phyloP scores from a whole-genome alignment of 1,140 invertebrate genomes.

The Phymastichus coffea region DNA sequence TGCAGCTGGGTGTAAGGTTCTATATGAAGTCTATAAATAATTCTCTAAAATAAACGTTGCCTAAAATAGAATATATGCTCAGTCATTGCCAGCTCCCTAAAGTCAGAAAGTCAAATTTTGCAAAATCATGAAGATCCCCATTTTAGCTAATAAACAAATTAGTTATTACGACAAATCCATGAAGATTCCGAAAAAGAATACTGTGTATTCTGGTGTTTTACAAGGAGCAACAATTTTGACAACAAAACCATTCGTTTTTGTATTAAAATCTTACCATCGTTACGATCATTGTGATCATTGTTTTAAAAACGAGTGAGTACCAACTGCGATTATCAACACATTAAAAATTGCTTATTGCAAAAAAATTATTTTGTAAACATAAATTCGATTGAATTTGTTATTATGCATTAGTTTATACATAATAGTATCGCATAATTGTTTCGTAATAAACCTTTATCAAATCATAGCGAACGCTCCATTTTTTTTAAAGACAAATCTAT shows the following conservation, averaged over 20 bases:
- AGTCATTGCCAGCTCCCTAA: constrained; percentile 28
- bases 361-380: too few species aligned
- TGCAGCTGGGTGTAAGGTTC: constrained; percentile 19
- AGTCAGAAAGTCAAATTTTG: constrained; percentile 13
- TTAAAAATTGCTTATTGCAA: too few species aligned
- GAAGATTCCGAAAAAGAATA: constrained; percentile 13
- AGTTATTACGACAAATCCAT: constrained; percentile 14
- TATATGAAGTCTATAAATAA: constrained; percentile 26
- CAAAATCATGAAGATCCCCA: constrained; percentile 1
- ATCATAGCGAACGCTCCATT: too few species aligned
- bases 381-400: too few species aligned
- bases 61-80: constrained; percentile 31
- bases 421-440: too few species aligned
- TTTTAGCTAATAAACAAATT: constrained; percentile 4
- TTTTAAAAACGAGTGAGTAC: constrained; percentile 49
- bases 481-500: too few species aligned
- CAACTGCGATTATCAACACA: too few species aligned
- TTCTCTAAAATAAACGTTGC: constrained; percentile 21
- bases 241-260: constrained; percentile 63
- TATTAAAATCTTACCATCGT: constrained; percentile 60
- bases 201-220: constrained; percentile 30
- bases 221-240: constrained; percentile 58
- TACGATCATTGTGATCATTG: constrained; percentile 64
- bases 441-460: too few species aligned
- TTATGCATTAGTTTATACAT: too few species aligned